Evolutionary conservation across 2,888 invertebrate species (phyloP), one percentile per base, ranked within the genome.

Genomic region (Terebella lapidaria): DNA sequence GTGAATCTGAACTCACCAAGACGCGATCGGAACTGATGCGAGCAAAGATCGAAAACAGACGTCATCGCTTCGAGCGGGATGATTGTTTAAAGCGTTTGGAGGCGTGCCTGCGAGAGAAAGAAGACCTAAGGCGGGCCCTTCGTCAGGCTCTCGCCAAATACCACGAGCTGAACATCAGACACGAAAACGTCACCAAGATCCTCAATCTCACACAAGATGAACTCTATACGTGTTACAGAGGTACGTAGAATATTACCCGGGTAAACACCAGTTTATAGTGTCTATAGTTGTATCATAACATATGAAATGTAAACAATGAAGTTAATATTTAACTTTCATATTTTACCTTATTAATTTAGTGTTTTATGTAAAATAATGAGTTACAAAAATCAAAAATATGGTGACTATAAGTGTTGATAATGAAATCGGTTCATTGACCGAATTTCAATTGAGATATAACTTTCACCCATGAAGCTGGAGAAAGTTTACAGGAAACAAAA

Each of bases 91-190:
- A 49, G 15, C 28, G 55, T 10, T 26, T 49, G 25, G 35, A 47
- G 25, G 55, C 45, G 10, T 46, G 42, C 18, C 30, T 53, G 28
- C 5, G 27, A 51, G 61, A 61, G 29, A 35, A 51, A 45, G 56
- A 58, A 20, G 15, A 18, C 2, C 27, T 47, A 5, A 22, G 47
- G 27, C 24, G n/a, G 25, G 22, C 45, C n/a, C 56, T 56, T 20
- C n/a, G 47, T 24, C 47, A 45, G 47, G 57, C 62, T 1, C 57
- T 57, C 1, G 15, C 27, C 42, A 57, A 56, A 47, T 62, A 62
- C 58, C 59, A 60, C 57, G 60, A 62, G 52, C 55, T 62, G 18
- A 62, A 60, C 46, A 20, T 55, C 29, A 55, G 56, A 20, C 60
- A 62, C 45, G 62, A 60, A 15, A 57, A 54, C 45, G 45, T 55